phyloP scores from a whole-genome alignment of 1,140 invertebrate genomes.

The Drosophila nigrodunni region DNA sequence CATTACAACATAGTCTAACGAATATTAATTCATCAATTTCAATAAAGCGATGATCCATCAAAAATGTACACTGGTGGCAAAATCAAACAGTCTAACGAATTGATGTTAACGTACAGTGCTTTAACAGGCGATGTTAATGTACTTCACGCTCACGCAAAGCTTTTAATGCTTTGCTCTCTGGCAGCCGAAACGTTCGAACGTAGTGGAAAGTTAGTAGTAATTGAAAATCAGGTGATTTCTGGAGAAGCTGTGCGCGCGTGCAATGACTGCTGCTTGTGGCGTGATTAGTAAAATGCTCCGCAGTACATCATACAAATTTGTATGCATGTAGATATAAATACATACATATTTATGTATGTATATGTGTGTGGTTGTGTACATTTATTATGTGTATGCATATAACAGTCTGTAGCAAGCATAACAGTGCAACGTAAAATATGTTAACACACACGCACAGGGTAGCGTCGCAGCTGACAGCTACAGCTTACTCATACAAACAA shows the following conservation, averaged over 20 bases:
- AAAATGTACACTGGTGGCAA: neutral
- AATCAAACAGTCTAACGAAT: neutral
- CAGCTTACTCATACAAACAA: constrained; percentile 22
- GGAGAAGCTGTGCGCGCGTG: constrained; percentile 56
- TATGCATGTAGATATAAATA: neutral
- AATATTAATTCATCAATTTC: too few relatives aligned
- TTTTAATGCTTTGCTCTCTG: constrained; percentile 19
- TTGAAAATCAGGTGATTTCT: constrained; percentile 82
- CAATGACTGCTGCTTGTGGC: constrained; percentile 44
- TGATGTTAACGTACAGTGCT: constrained; percentile 9
- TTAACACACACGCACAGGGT: constrained; percentile 47
- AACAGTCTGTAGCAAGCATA: constrained; percentile 13
- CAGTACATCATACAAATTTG: constrained; percentile 37
- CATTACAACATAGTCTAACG: too few relatives aligned
- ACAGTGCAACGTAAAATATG: constrained; percentile 59
- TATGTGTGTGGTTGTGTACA: neutral
- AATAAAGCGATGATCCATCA: too few relatives aligned
- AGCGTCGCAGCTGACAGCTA: constrained; percentile 27
- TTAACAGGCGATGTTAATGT: neutral
- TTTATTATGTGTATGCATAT: neutral
- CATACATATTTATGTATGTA: constrained; percentile 2
- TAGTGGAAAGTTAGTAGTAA: constrained; percentile 63
- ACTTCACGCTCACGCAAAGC: neutral
- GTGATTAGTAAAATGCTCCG: constrained; percentile 48
- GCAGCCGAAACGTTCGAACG: constrained; percentile 14